phyloP scores from a whole-genome alignment of 1,140 invertebrate genomes.

The Cydia amplana region DNA sequence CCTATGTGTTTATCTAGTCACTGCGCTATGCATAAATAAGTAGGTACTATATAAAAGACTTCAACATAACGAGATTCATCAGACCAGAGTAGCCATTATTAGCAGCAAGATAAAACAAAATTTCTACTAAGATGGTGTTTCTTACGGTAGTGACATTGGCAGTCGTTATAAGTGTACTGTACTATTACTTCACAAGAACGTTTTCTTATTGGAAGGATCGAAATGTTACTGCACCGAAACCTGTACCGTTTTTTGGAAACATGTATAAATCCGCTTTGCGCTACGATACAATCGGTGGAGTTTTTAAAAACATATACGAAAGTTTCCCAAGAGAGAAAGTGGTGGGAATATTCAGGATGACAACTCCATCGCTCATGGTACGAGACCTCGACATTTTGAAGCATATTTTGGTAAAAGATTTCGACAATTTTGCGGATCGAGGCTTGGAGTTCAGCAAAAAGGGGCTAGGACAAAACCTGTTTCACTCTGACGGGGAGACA shows the following conservation, averaged over 20 bases:
- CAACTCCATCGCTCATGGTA: conserved; percentile 75
- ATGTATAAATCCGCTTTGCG: conserved; percentile 41
- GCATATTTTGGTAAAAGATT: conserved; percentile 81
- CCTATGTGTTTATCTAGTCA: too few species aligned
- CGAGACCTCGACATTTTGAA: conserved; percentile 82
- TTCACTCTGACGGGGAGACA: conserved; percentile 70
- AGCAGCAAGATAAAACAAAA: too few species aligned
- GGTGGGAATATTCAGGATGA: conserved; percentile 58
- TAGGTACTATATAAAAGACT: too few species aligned
- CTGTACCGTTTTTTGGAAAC: conserved; percentile 46
- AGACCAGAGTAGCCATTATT: too few species aligned
- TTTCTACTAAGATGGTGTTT: background rate
- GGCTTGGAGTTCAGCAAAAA: conserved; percentile 74
- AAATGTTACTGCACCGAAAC: conserved; percentile 42
- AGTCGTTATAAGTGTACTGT: background rate
- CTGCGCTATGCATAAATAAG: too few species aligned
- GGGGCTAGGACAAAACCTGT: conserved; percentile 71
- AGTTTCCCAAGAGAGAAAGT: conserved; percentile 52
- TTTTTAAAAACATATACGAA: conserved; percentile 46
- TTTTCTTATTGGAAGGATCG: conserved; percentile 47
- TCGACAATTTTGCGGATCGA: conserved; percentile 77
- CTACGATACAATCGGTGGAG: conserved; percentile 37
- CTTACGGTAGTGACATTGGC: background rate
- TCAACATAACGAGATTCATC: too few species aligned
- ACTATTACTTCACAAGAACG: conserved; percentile 44